Base-by-base conservation (phyloP, 2,797 vertebrate species). In the Gobionotothen gibberifrons region DNA sequence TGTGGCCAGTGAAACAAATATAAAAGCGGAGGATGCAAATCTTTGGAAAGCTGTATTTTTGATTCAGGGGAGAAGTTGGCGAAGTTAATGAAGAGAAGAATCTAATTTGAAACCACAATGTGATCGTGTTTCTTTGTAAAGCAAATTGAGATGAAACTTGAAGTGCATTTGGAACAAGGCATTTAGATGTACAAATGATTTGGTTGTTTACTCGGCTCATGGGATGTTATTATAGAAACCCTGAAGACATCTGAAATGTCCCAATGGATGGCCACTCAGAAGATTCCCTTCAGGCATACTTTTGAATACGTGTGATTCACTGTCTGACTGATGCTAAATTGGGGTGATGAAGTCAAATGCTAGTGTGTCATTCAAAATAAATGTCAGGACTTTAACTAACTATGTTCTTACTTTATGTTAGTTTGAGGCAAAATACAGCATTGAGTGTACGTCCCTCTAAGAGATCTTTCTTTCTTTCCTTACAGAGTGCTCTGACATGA, bases 321-420 rank as follows among this genome's bases (percentile, higher is more conserved):
- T 55, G 43, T 62, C 57, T 66, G 71, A 72, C 53, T 61, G 36
- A 79, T 75, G 72, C 58, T 83, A 74, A 83, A 82, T 66, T 46
- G 5, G 59, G 71, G 78, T 74, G 71, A 69, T 49, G 21, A 74
- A 86, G 74, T 87, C 71, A 88, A 84, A 81, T 60, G 65, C 53
- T 80, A 39, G 69, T 71, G 43, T 72, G 61, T 78, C 80, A 69
- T 73, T 73, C 26, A 71, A 36, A 49, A 43, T 76, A 80, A 85
- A 75, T 75, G 58, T 58, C 75, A 79, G 26, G 7, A 43, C 15
- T 53, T 72, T 12, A 29, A 55, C 21, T 68, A 44, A 66, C 66
- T 44, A 66, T 76, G 66, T 32, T 43, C 39, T 53, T 42, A 17
- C 21, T 51, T 43, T 63, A 16, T 62, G 26, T 49, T 55, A 72